Evolutionary conservation across 1,140 invertebrate genomes (phyloP).

Genomic region (Drosophila micromelanica): DNA sequence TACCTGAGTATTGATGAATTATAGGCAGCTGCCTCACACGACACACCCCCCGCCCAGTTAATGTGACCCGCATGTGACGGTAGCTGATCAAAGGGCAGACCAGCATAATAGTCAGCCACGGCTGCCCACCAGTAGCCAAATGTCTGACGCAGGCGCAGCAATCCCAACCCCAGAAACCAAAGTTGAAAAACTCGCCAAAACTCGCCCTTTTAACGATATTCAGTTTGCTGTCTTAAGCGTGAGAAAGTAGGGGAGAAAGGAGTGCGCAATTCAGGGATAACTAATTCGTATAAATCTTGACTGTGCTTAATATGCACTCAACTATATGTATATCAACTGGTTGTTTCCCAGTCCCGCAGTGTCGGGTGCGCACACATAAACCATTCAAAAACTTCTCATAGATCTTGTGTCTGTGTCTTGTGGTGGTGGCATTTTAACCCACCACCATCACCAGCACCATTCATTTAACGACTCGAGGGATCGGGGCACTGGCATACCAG

Average conservation of each 20-base stretch:
- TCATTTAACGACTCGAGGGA: slow-evolving; percentile 32
- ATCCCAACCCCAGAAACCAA: slow-evolving; percentile 21
- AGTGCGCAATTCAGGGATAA: neutral
- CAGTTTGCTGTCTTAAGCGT: slow-evolving; percentile 41
- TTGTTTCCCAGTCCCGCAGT: slow-evolving; percentile 7
- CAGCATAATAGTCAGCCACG: slow-evolving; percentile 30
- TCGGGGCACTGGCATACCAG: slow-evolving; percentile 44
- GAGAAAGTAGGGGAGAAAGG: slow-evolving; percentile 53
- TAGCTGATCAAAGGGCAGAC: slow-evolving; percentile 20
- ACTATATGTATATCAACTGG: slow-evolving; percentile 52
- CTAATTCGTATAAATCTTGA: slow-evolving; percentile 59
- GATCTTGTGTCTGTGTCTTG: slow-evolving; percentile 12
- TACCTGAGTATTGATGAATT: neutral
- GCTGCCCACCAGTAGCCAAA: slow-evolving; percentile 60
- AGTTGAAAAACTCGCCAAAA: slow-evolving; percentile 36
- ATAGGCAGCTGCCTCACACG: slow-evolving; percentile 12
- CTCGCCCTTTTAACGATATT: slow-evolving; percentile 10
- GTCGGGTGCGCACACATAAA: slow-evolving; percentile 61
- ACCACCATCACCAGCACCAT: slow-evolving; percentile 41
- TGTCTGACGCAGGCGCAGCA: slow-evolving; percentile 54
- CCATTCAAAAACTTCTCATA: slow-evolving; percentile 9
- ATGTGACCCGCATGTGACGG: slow-evolving; percentile 32
- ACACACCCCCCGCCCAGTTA: neutral
- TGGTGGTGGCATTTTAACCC: slow-evolving; percentile 58
- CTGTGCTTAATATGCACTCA: slow-evolving; percentile 74